These are phyloP conservation scores for Contarinia nasturtii DNA, from an alignment of 1,140 invertebrate genomes.

Conservation along the genomic window DNA sequence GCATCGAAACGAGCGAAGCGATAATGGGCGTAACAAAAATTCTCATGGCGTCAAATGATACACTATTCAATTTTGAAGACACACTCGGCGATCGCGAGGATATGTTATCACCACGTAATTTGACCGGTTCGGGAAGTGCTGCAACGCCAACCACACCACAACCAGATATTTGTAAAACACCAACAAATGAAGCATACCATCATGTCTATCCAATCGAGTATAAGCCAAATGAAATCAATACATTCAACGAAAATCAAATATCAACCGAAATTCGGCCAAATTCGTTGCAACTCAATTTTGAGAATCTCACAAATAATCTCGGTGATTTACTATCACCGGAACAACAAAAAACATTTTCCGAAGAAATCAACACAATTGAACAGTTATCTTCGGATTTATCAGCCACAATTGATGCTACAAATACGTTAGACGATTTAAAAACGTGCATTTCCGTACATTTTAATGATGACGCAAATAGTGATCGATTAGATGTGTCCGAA, in stretches of 20 bases:
- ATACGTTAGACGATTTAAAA: conserved; percentile 5
- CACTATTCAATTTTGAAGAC: conserved; percentile 6
- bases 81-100: conserved; percentile 3
- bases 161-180: not conserved
- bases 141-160: not conserved
- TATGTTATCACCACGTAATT: conserved; percentile 3
- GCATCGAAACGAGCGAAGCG: conserved; percentile 3
- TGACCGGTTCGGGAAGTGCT: not conserved
- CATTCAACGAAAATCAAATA: not conserved
- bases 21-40: conserved; percentile 4
- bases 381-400: conserved; percentile 2
- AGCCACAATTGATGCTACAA: conserved; percentile 2
- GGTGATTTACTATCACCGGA: conserved; percentile 4
- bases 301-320: not conserved
- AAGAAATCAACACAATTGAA: not conserved
- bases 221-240: not conserved
- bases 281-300: not conserved
- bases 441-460: conserved; percentile 4
- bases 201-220: not conserved
- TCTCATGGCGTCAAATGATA: conserved; percentile 6
- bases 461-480: conserved; percentile 1
- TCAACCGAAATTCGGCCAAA: not conserved
- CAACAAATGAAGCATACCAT: not conserved
- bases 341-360: conserved; percentile 4
- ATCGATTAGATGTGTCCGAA: conserved; percentile 3